Conservation (phyloP, 2,888 invertebrate species). For the Leucoptera coffeella region DNA sequence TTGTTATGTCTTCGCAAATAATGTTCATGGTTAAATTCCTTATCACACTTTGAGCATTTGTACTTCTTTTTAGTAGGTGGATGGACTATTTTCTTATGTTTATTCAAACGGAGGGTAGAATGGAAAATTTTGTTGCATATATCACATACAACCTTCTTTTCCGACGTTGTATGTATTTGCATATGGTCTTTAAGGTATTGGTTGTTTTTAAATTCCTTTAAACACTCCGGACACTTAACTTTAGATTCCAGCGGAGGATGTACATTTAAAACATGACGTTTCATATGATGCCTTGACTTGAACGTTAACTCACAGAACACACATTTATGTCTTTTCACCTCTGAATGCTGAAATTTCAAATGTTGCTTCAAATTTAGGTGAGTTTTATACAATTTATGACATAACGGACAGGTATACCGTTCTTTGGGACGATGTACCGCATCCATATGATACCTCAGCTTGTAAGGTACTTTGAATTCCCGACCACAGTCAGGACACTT, state of each 20-base stretch:
- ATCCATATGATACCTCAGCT: constrained; percentile 30
- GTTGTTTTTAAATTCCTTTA: constrained; percentile 42
- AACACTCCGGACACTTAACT: constrained; percentile 33
- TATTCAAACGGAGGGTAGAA: constrained; percentile 31
- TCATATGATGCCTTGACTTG: constrained; percentile 40
- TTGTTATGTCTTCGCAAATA: constrained; percentile 30
- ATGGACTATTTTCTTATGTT: constrained; percentile 40
- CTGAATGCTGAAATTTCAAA: constrained; percentile 29
- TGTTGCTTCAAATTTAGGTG: constrained; percentile 30
- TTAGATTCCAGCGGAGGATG: constrained; percentile 41
- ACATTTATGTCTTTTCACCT: constrained; percentile 28
- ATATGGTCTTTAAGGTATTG: constrained; percentile 41
- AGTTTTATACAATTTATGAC: constrained; percentile 32
- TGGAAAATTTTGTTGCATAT: constrained; percentile 37
- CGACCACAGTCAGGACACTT: constrained; percentile 35
- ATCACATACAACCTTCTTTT: constrained; percentile 37
- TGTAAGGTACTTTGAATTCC: constrained; percentile 33
- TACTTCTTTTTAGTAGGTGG: constrained; percentile 27
- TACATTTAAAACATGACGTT: constrained; percentile 35
- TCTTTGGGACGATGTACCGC: constrained; percentile 23
- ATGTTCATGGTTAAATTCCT: constrained; percentile 38
- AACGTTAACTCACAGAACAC: constrained; percentile 42
- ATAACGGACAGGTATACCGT: constrained; percentile 30
- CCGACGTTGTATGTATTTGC: constrained; percentile 33
- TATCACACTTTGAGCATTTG: constrained; percentile 33